phyloP scores from a whole-genome alignment of 2,797 vertebrate genomes.

The Oreochromis grahami region DNA sequence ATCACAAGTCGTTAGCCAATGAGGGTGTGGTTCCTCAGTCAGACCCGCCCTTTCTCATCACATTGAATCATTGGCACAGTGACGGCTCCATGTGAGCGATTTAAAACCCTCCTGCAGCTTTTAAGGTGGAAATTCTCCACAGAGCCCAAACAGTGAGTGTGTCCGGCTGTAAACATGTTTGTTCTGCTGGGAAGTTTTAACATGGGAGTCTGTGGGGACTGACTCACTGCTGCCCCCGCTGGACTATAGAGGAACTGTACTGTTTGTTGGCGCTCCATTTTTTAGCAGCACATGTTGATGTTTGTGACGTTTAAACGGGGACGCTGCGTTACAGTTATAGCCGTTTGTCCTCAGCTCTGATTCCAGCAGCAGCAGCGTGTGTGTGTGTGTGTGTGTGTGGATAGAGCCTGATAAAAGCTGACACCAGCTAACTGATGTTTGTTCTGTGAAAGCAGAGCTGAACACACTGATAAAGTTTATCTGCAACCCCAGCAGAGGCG shows the following conservation, averaged over 20 bases:
- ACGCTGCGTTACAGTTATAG: background rate
- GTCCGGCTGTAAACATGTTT: background rate
- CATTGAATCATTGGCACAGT: background rate
- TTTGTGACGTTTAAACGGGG: background rate
- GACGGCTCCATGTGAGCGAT: background rate
- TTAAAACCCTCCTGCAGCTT: background rate
- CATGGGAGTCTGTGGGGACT: background rate
- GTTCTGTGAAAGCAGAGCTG: background rate
- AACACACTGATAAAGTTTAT: background rate
- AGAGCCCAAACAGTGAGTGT: background rate
- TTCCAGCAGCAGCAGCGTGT: background rate
- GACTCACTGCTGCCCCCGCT: background rate
- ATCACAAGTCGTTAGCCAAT: background rate
- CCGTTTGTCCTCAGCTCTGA: background rate
- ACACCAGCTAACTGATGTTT: background rate
- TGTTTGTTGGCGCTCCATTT: background rate
- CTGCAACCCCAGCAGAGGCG: background rate
- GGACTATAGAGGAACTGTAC: background rate
- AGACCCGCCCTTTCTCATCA: background rate
- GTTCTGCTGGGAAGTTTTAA: background rate
- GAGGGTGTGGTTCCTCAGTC: background rate
- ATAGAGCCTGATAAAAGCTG: background rate
- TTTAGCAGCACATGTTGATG: background rate
- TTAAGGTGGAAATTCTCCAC: background rate
- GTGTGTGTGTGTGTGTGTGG: background rate